Conservation (phyloP, 1,140 invertebrate species). For the Pseudomyrmex dendroicus region DNA sequence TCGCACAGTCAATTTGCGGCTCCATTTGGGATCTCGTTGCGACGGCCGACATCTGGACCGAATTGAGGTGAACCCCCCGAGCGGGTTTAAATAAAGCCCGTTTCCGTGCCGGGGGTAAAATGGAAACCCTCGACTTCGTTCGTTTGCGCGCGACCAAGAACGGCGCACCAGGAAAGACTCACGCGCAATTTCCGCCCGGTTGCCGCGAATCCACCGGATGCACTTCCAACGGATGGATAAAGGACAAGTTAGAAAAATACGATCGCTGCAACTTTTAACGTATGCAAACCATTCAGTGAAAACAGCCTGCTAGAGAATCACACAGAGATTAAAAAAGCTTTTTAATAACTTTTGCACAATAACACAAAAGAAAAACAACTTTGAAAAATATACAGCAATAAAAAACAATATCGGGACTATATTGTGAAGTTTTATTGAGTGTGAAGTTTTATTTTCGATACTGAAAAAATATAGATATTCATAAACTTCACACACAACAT, state of each 20-base stretch:
- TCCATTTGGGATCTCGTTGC: conserved; percentile 43
- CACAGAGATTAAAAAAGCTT: too few relatives aligned
- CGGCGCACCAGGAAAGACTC: conserved; percentile 6
- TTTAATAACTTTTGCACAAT: too few relatives aligned
- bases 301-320: neutral
- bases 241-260: conserved; percentile 9
- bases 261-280: conserved; percentile 4
- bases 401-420: too few relatives aligned
- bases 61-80: conserved; percentile 9
- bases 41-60: conserved; percentile 35
- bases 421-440: too few relatives aligned
- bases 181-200: conserved; percentile 18
- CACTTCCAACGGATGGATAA: neutral
- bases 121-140: conserved; percentile 29
- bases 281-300: neutral
- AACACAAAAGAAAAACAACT: too few relatives aligned
- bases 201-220: neutral
- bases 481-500: neutral
- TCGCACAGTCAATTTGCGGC: conserved; percentile 58
- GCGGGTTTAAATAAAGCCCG: conserved; percentile 35
- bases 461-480: too few relatives aligned
- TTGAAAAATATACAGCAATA: too few relatives aligned
- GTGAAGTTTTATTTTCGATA: too few relatives aligned
- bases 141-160: conserved; percentile 20
- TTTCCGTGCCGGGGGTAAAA: conserved; percentile 9